Evolutionary conservation across 2,113 vertebrate genomes (phyloP), one percentile per base, ranked within the genome.

Genomic region (Pao palembangensis): DNA sequence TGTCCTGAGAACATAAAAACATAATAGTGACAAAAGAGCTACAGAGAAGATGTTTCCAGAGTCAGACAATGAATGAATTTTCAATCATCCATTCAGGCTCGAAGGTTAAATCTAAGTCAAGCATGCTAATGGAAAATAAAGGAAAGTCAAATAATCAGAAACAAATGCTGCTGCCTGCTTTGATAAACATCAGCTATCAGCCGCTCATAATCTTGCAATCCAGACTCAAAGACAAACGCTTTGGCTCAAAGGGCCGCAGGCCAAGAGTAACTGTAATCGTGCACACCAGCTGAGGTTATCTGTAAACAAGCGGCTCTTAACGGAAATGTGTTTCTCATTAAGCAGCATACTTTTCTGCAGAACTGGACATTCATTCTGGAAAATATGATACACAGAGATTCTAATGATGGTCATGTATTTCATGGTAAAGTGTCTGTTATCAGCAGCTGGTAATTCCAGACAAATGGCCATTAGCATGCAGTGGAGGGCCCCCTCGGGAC

Each of bases 1-100:
- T 93, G 92, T 20, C 95, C 95, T 98, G 64, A 49, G 0, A 54
- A 75, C 61, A 73, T 31, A 28, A 54, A 71, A 69, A 42, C 2
- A 54, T 17, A 64, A 41, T 63, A 60, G 12, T 28, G 1, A 65
- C 49, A 51, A 67, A 51, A 65, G 10, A 54, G 55, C 41, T 16
- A 56, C 52, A 54, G n/a, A 70, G 55, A 61, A 47, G 65, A 80
- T 76, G 67, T 66, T 73, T 78, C 71, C 76, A 47, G 34, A 53
- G 20, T 6, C 8, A 2, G 1, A 19, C 38, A 31, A 61, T 61
- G 70, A 71, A 31, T 69, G 28, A 38, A 60, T 52, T 13, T 15
- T 72, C 61, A 76, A 85, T 83, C 78, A 80, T 48, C 28, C 48
- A 19, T 64, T 60, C 68, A 60, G 52, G 49, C 55, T 71, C 58